Base-by-base conservation (phyloP, 2,888 invertebrate genomes). In the Clostera curtula region DNA sequence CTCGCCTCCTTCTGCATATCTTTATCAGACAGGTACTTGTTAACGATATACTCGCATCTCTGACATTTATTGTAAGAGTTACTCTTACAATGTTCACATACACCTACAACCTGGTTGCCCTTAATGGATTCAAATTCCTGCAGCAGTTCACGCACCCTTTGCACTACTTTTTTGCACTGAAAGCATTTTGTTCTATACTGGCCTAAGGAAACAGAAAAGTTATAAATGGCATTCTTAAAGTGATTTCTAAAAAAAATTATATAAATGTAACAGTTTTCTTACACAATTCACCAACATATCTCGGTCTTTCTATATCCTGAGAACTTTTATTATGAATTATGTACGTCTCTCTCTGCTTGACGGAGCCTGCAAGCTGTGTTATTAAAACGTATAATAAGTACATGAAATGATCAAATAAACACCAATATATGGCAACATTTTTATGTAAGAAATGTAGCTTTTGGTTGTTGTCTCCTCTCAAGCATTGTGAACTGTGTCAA, bases 11-110 rank as follows among this genome's bases (percentile, higher is more conserved):
- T 24, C 14, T 33, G 33, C n/a, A 43, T 36, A 4, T 36, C 34
- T 29, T 49, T 45, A 8, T 34, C 28, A 3, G 24, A 29, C n/a
- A 52, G 24, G 29, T 53, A 64, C 26, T 52, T 55, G 14, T 36
- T 44, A 2, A 53, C 33, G 8, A 63, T 41, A 18, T 46, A 52
- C 12, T 57, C 46, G 31, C 72, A 73, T 37, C 54, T 49, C 25
- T 49, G 48, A 36, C 72, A 73, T 34, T 56, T 54, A 9, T 38
- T 46, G n/a, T n/a, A n/a, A 3, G 32, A 28, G 2, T 37, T 29
- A 12, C 30, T 30, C 19, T 55, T 62, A 32, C 70, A 72, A 28
- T 61, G 43, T 1, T 56, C 38, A 25, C 72, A 73, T 13, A 62
- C 24, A 1, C 51, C 51, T 11, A 49, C 27, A 1, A 53, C 31